phyloP scores from a whole-genome alignment of 2,888 invertebrate species.

The Microdon myrmicae region DNA sequence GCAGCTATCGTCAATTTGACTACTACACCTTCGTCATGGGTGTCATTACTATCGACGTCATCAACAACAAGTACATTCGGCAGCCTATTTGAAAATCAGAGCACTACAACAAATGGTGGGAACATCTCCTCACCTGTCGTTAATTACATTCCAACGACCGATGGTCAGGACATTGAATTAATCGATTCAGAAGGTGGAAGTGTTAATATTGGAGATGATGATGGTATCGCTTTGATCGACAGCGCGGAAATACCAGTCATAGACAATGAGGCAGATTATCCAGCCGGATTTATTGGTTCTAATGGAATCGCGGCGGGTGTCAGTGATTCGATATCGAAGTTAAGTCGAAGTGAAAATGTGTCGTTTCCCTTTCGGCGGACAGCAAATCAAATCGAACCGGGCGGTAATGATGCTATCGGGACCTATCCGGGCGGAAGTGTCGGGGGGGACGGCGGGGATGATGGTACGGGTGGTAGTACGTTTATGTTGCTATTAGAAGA shows the following conservation, averaged over 20 bases:
- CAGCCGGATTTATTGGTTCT: constrained; percentile 45
- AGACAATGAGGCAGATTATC: constrained; percentile 58
- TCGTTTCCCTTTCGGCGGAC: constrained; percentile 35
- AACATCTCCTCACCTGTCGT: constrained; percentile 17
- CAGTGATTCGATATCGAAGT: constrained; percentile 32
- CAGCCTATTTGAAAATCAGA: constrained; percentile 34
- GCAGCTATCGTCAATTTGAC: constrained; percentile 38
- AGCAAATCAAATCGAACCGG: constrained; percentile 54
- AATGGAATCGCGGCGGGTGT: constrained; percentile 31
- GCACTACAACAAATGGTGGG: constrained; percentile 13
- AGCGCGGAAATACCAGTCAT: constrained; percentile 61
- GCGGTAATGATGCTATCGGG: constrained; percentile 49
- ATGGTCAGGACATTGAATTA: constrained; percentile 30
- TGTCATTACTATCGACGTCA: constrained; percentile 26
- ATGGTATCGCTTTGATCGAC: constrained; percentile 62
- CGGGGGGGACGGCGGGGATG: constrained; percentile 13
- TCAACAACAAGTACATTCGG: constrained; percentile 31
- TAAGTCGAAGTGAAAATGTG: constrained; percentile 28
- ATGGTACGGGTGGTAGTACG: constrained; percentile 59
- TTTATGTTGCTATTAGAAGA: constrained; percentile 79
- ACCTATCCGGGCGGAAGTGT: constrained; percentile 17
- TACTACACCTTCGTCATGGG: constrained; percentile 35
- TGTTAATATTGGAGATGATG: constrained; percentile 55
- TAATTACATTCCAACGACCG: constrained; percentile 15
- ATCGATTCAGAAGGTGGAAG: constrained; percentile 28